Percentiles rank a stretch among this genome's conserved stretches.
These are phyloP conservation scores for Endotricha flammealis DNA, from an alignment of 2,888 invertebrate genomes.

Conservation along the genomic window DNA sequence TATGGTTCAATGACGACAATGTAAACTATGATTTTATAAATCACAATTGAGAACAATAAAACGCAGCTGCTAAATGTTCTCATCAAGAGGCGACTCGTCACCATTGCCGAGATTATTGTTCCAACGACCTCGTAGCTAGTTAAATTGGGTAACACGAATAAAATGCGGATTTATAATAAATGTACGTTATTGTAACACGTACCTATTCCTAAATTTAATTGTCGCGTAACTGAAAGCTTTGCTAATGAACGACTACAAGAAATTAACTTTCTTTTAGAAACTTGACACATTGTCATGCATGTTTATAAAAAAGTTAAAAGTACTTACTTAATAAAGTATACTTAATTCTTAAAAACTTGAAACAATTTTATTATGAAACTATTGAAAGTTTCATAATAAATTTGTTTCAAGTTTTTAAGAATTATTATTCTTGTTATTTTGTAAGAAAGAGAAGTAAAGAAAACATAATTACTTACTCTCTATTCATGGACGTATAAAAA, in stretches of 20 bases:
- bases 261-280: background rate
- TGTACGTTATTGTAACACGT: too few species aligned
- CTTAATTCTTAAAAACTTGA: too few species aligned
- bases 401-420: too few species aligned
- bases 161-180: too few species aligned
- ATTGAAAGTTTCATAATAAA: too few species aligned
- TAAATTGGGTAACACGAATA: constrained; percentile 2
- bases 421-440: too few species aligned
- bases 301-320: too few species aligned
- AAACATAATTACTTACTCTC: too few species aligned
- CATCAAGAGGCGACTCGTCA: constrained; percentile 22
- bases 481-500: too few species aligned
- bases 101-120: constrained; percentile 9
- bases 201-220: constrained; percentile 1
- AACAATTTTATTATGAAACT: too few species aligned
- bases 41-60: constrained; percentile 34
- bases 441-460: too few species aligned
- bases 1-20: constrained; percentile 40
- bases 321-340: background rate
- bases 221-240: background rate
- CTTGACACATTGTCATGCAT: too few species aligned
- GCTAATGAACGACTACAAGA: background rate
- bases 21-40: constrained; percentile 33
- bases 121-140: constrained; percentile 1
- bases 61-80: constrained; percentile 28